Conservation (phyloP, 2,888 invertebrate genomes). For the Erebia palarica region DNA sequence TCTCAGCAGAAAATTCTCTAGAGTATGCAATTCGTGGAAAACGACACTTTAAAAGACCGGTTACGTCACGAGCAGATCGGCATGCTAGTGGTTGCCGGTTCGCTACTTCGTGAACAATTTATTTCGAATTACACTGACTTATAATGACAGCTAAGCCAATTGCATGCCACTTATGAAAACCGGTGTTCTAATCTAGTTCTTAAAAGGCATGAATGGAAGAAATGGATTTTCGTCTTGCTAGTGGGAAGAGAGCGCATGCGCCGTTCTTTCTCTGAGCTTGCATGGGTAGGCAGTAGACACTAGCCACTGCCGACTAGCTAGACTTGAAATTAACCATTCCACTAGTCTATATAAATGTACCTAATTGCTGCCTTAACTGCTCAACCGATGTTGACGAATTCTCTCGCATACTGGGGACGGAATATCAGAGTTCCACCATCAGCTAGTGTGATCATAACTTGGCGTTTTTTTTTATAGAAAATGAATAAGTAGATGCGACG, state of each 20-base stretch:
- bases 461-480: no score
- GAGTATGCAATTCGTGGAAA: constrained; percentile 26
- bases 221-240: constrained; percentile 25
- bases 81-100: constrained; percentile 4
- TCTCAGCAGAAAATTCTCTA: constrained; percentile 13
- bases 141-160: neutral
- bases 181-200: constrained; percentile 8
- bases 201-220: constrained; percentile 28
- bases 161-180: neutral
- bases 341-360: neutral
- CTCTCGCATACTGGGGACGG: no score
- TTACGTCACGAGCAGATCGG: constrained; percentile 40
- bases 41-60: constrained; percentile 24
- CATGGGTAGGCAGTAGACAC: constrained; percentile 7
- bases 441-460: no score
- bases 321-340: constrained; percentile 9
- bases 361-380: neutral
- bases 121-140: neutral
- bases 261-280: neutral
- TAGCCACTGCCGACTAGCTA: neutral
- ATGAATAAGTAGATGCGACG: no score
- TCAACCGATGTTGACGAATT: no score
- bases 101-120: neutral
- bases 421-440: no score
- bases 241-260: constrained; percentile 31